Base-by-base conservation (phyloP, 2,113 vertebrate species). In the Ciconia maguari region DNA sequence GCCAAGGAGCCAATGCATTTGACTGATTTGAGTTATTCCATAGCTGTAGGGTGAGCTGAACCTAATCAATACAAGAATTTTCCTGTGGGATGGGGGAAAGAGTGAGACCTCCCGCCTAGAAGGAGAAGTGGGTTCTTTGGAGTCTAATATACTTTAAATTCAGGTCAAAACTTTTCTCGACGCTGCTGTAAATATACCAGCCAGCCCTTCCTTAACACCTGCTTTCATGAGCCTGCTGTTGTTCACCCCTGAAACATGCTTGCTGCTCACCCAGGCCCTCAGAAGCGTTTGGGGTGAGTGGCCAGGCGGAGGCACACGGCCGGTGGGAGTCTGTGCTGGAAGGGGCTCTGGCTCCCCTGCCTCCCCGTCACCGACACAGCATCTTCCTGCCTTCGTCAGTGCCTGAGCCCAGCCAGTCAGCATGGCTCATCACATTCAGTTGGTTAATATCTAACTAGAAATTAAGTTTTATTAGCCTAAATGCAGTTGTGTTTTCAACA, bases 391-490 rank as follows among this genome's bases (percentile, higher is more conserved):
- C 69, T 57, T 61, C 78, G 5, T 12, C 26, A 15, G 58, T 14
- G 55, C 51, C 69, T 51, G 34, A 76, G 61, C 64, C 72, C n/a
- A 21, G 71, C 44, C 44, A 16, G 14, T 18, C 66, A 64, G 32
- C 26, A 6, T 0, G 4, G 61, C 57, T 54, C 54, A 38, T 34
- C 78, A 22, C 44, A 21, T 25, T 26, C 82, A 27, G 48, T 4
- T 68, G n/a, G 29, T 16, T 75, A 21, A 36, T 34, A 62, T 36
- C 65, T 25, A 52, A 34, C 55, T 11, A 24, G 83, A 92, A 96
- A 95, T 94, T 90, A 89, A 82, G 34, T 57, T 92, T 71, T 75
- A 78, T 92, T 82, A 89, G 48, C 58, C 74, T 71, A 72, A 87
- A 87, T 60, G 62, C 49, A 34, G 69, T 52, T 93, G 80, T 2